phyloP scores from a whole-genome alignment of 2,797 vertebrate species.

The Karalla daura region DNA sequence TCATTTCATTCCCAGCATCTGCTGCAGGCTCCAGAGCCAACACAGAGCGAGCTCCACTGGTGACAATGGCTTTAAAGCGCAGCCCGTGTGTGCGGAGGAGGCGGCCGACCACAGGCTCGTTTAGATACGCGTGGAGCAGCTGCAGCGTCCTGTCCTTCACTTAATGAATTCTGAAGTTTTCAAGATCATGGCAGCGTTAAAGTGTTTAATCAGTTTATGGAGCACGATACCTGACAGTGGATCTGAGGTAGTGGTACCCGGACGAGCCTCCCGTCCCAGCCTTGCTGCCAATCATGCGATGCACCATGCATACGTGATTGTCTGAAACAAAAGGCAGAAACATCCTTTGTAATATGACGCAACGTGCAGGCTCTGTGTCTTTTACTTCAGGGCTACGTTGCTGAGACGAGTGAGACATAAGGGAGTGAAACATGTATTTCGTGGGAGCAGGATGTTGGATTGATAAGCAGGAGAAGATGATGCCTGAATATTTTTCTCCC shows the following conservation, averaged over 20 bases:
- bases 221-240: slow-evolving; percentile 91
- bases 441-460: slow-evolving; percentile 6
- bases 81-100: slow-evolving; percentile 9
- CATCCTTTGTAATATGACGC: neutral
- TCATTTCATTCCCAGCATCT: neutral
- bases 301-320: slow-evolving; percentile 97
- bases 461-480: slow-evolving; percentile 19
- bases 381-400: slow-evolving; percentile 4
- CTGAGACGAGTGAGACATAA: neutral
- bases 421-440: slow-evolving; percentile 2
- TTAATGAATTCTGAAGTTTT: slow-evolving; percentile 40
- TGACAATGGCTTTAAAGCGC: slow-evolving; percentile 12
- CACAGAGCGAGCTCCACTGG: too few species aligned
- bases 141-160: slow-evolving; percentile 21
- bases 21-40: too few species aligned
- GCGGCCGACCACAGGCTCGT: slow-evolving; percentile 33
- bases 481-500: neutral
- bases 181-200: slow-evolving; percentile 7
- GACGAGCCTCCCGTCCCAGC: slow-evolving; percentile 95
- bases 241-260: slow-evolving; percentile 96
- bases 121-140: slow-evolving; percentile 36
- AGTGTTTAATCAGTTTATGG: slow-evolving; percentile 26
- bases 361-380: slow-evolving; percentile 8
- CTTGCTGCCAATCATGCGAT: slow-evolving; percentile 98
- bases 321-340: slow-evolving; percentile 78